A percentile compares a stretch with the other conserved stretches of the same genome.
Evolutionary conservation across 1,140 invertebrate species (phyloP).

Genomic region (Leptopilina boulardi): DNA sequence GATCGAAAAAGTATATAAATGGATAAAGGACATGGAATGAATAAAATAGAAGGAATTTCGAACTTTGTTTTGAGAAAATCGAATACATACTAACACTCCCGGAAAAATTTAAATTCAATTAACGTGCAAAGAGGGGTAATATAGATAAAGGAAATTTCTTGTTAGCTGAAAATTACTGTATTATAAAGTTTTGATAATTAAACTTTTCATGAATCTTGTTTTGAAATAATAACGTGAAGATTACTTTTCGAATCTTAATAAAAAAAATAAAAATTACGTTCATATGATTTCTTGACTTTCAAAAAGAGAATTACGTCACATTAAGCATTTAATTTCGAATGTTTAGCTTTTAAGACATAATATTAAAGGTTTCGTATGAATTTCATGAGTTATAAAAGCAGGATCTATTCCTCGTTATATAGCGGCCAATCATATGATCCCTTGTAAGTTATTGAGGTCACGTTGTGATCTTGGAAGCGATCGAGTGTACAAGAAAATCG

Average conservation of each 20-base stretch:
- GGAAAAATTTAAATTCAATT: slow-evolving; percentile 9
- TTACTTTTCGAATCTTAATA: neutral
- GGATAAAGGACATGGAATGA: neutral
- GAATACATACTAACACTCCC: neutral
- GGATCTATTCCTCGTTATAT: slow-evolving; percentile 10
- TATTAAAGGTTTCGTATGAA: neutral
- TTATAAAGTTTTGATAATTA: neutral
- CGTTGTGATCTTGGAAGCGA: neutral
- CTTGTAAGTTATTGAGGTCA: slow-evolving; percentile 22
- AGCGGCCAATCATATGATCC: neutral
- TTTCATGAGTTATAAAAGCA: neutral
- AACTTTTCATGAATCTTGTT: neutral
- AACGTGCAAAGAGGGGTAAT: neutral
- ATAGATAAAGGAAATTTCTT: neutral
- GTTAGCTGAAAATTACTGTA: neutral
- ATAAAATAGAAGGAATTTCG: neutral
- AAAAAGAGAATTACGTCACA: neutral
- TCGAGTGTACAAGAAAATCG: slow-evolving; percentile 8
- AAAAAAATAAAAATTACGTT: neutral
- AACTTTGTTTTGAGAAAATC: neutral
- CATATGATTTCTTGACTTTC: neutral
- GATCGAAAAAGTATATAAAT: neutral
- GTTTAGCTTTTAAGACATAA: neutral
- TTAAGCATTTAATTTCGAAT: neutral
- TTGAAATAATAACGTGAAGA: no score